Percentiles rank a stretch among this genome's conserved stretches.
Conservation (phyloP, 1,140 invertebrate genomes). For the Platyscapa corneri region DNA sequence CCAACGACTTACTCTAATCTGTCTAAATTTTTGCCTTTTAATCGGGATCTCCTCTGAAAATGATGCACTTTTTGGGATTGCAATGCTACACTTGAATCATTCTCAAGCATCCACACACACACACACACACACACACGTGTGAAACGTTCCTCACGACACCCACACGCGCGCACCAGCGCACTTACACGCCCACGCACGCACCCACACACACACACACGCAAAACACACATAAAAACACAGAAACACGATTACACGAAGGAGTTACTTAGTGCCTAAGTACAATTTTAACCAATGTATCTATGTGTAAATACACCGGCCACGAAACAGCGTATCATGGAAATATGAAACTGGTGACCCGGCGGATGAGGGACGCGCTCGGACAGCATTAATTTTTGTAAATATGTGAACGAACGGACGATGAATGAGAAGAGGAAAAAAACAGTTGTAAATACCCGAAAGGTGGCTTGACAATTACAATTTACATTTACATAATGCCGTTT, state of each 20-base stretch:
- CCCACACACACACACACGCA: no score
- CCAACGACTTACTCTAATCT: no score
- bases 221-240: no score
- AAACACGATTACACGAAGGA: no score
- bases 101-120: constrained; percentile 55
- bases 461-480: constrained; percentile 16
- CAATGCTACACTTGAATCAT: constrained; percentile 69
- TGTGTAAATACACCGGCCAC: no score
- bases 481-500: constrained; percentile 9
- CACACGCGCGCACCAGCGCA: not conserved
- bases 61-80: constrained; percentile 73
- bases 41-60: not conserved
- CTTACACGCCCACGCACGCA: no score
- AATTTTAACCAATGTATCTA: no score
- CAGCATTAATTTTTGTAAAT: constrained; percentile 20
- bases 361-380: not conserved
- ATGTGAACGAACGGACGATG: not conserved
- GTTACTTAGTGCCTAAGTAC: no score
- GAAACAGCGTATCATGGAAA: no score
- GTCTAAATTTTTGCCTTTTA: no score
- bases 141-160: no score
- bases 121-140: not conserved
- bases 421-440: constrained; percentile 11
- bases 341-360: no score
- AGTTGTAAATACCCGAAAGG: constrained; percentile 37